Evolutionary conservation across 2,888 invertebrate species (phyloP), one percentile per base, ranked within the genome.

Genomic region (Nomada lathburiana): DNA sequence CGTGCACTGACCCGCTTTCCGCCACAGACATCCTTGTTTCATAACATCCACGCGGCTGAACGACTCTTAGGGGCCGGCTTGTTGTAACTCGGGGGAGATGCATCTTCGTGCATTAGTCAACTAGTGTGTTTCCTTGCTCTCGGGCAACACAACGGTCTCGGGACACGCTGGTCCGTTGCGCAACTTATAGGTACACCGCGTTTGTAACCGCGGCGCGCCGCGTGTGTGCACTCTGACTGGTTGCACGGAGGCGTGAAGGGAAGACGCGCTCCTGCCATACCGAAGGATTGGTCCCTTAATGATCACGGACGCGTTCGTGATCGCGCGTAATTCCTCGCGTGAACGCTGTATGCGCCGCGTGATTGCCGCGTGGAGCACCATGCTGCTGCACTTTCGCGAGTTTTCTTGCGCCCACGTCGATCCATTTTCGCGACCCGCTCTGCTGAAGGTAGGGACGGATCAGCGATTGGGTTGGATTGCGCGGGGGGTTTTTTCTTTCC

Each of bases 1-100:
- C 90, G 89, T 89, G 87, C 88, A 86, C 88, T 90, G 91, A 91
- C 91, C 91, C 88, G 90, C 90, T 91, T 91, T 91, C 84, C 88
- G 90, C 84, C 84, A 77, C 80, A 87, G 89, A 90, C 89, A 91
- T 91, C 90, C 90, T 91, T 89, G 90, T 91, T 91, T 91, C 91
- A 87, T 91, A 91, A 91, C 55, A 78, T 76, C 75, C 63, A 78
- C 52, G 69, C 78, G 70, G 50, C 20, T 76, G 68, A 75, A 83
- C 81, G 82, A 68, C 76, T 69, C 69, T 73, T 67, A 74, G 76
- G 81, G 73, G 60, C 63, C 81, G 67, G 42, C 70, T 60, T 60
- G 73, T 77, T 70, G 84, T 77, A 83, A 69, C 70, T 69, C 59
- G 52, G 86, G 55, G 65, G 73, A 76, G 64, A 77, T 73, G 82